Conservation (phyloP, 2,797 vertebrate species). For the Oreonectes daqikongensis region DNA sequence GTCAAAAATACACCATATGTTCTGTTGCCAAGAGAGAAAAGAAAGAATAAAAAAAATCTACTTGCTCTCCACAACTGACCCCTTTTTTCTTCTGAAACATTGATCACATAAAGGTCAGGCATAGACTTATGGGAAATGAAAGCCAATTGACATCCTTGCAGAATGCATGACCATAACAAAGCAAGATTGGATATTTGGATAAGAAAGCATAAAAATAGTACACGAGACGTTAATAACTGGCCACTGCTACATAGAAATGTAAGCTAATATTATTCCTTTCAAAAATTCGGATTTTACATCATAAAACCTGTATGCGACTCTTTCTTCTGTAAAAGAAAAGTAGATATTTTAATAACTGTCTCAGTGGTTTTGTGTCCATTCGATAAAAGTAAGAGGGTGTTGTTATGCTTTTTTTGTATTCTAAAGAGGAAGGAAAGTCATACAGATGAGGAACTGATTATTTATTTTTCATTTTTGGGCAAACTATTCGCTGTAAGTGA, state of each 20-base stretch:
- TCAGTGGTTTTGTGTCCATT: too few relatives aligned
- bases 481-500: background rate
- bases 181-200: conserved; percentile 14
- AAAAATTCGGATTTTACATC: too few relatives aligned
- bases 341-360: too few relatives aligned
- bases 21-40: conserved; percentile 23
- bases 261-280: background rate
- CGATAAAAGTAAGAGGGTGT: too few relatives aligned
- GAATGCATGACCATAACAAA: conserved; percentile 37
- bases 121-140: conserved; percentile 39
- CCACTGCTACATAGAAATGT: background rate
- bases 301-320: too few relatives aligned
- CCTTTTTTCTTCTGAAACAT: conserved; percentile 53
- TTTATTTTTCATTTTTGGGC: too few relatives aligned
- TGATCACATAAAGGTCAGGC: conserved; percentile 63
- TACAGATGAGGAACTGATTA: too few relatives aligned
- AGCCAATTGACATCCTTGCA: conserved; percentile 60
- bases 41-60: conserved; percentile 47
- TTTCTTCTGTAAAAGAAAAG: too few relatives aligned
- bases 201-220: conserved; percentile 5
- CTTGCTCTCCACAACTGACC: conserved; percentile 51
- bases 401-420: too few relatives aligned
- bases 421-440: too few relatives aligned
- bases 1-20: conserved; percentile 48
- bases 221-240: background rate